Evolutionary conservation across 2,797 vertebrate species (phyloP), one percentile per base, ranked within the genome.

Genomic region (Amblyopsis hoosieri): DNA sequence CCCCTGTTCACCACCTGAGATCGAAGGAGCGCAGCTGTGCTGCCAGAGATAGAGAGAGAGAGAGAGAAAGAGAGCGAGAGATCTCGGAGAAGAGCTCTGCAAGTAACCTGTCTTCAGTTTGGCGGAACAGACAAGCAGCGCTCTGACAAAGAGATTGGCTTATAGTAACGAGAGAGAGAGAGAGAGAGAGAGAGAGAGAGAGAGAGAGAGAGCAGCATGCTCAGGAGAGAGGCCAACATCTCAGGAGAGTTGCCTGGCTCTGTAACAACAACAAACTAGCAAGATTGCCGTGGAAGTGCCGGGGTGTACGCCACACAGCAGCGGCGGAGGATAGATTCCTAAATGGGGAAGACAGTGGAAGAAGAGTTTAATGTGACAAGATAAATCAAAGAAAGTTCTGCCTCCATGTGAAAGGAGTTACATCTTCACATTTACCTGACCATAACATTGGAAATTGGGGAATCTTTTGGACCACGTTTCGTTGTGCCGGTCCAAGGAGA

Each of bases 1-100:
- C 88, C 90, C 85, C 77, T 62, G 60, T 70, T 76, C 84, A 81
- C 84, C 84, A 90, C 88, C 87, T 90, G 90, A 85, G 87, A 85
- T 76, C 23, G 1, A 78, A 83, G 81, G 82, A 80, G 60, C 54
- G 7, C 33, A 15, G 55, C 55, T 45, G 55, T 45, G 37, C 23
- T n/a, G 37, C 55, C 19, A 0, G 75, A 82, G 82, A 14, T 81
- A 82, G 62, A 55, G 76, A 60, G 54, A 64, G 67, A 52, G 66
- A 78, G 64, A 57, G 45, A 68, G 68, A 71, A 63, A 81, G 79
- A 74, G 75, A 80, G 79, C 80, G 75, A 70, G 33, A 48, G 58
- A 69, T 67, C 72, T 67, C 62, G 64, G 10, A 13, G 57, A 74
- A 62, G 62, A 64, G 52, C 42, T 57, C 15, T 45, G 52, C 55